Evolutionary conservation across 2,888 invertebrate species (phyloP).

Genomic region (Rutpela maculata): DNA sequence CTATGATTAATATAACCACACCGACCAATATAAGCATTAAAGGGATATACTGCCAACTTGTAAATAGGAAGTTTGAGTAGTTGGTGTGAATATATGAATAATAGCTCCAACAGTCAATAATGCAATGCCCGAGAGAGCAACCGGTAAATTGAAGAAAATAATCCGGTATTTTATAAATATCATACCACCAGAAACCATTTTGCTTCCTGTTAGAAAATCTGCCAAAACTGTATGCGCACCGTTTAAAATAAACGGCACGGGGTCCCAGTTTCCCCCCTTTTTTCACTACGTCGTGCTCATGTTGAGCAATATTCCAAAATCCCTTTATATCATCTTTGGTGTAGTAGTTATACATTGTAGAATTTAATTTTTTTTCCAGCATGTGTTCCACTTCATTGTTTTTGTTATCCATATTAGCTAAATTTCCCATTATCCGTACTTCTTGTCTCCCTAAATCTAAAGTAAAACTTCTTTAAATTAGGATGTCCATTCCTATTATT

Average conservation of each 20-base stretch:
- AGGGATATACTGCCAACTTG: constrained; percentile 89
- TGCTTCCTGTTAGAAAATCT: constrained; percentile 53
- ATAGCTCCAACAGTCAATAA: constrained; percentile 90
- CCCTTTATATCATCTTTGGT: constrained; percentile 79
- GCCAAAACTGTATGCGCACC: constrained; percentile 12
- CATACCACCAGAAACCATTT: constrained; percentile 88
- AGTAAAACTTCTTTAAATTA: too few relatives aligned
- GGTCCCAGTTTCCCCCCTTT: neutral
- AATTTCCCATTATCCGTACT: too few relatives aligned
- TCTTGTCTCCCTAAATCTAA: too few relatives aligned
- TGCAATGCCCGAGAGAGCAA: constrained; percentile 91
- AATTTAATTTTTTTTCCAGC: constrained; percentile 83
- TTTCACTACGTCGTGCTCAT: constrained; percentile 70
- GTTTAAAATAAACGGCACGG: constrained; percentile 6
- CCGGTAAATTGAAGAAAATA: constrained; percentile 90
- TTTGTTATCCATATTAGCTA: too few relatives aligned
- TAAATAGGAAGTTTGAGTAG: constrained; percentile 89
- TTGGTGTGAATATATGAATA: constrained; percentile 84
- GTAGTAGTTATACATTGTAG: constrained; percentile 82
- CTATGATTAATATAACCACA: constrained; percentile 90
- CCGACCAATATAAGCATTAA: constrained; percentile 92
- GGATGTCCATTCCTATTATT: too few relatives aligned
- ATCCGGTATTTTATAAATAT: constrained; percentile 92
- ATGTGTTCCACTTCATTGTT: constrained; percentile 82
- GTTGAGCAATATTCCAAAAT: constrained; percentile 91